Evolutionary conservation across 2,888 invertebrate genomes (phyloP), one percentile per base, ranked within the genome.

Genomic region (Brachynemurus nebulosus): DNA sequence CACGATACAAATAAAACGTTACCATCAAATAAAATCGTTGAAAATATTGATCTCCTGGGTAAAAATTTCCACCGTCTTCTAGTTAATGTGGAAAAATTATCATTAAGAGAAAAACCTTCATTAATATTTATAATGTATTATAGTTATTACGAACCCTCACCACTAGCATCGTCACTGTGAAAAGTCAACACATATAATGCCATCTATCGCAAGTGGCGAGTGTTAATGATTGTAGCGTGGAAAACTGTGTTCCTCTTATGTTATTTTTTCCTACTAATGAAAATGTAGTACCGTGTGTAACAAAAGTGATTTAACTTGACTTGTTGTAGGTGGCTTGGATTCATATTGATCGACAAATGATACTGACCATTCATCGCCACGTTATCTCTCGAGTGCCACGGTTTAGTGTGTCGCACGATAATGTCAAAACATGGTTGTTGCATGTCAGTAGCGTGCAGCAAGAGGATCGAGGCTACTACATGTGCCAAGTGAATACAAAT

Each of bases 341-440:
- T 57, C 90, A 91, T 68, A 89, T 92, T 59, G 90, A 91, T 66
- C 78, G 90, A 41, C 88, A 91, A 70, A 90, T 91, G 86, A 84
- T 92, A 59, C 71, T 92, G 52, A 90, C 91, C 35, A 86, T 92
- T 60, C 90, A 92, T 67, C 80, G 86, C 20, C 90, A 90, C 67
- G 86, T 92, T 53, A 89, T 92, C 58, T 85, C 89, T 8, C 75
- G 88, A 46, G 81, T 92, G 64, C 84, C 89, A n/a, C 73, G 91
- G 51, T 90, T 90, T 67, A 85, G 85, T 62, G 86, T 92, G 45
- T 84, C 88, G 4, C 86, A 89, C 62, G 88, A 90, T 66, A 90
- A 89, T 64, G 86, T 88, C 50, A 89, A 86, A 71, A 90, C 89
- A 40, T 91, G 90, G 90, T 67, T 86, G 50, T 71, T 92, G 47